A percentile compares a stretch with the other conserved stretches of the same genome.
phyloP scores from a whole-genome alignment of 2,113 vertebrate species.

The Speoplatyrhinus poulsoni region DNA sequence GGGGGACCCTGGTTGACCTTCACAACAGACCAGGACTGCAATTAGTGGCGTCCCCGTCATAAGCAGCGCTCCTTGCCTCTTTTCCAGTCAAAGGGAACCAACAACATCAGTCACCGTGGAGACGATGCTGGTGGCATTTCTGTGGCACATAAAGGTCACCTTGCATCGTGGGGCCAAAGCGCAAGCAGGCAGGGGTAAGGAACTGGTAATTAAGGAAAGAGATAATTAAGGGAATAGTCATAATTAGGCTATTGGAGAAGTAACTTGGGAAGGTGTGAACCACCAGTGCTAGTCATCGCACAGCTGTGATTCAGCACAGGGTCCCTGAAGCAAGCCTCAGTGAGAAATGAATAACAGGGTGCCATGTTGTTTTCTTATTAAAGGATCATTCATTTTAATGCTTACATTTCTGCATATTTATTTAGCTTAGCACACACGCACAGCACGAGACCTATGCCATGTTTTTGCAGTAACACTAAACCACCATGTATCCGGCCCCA shows the following conservation, averaged over 20 bases:
- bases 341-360: constrained; percentile 65
- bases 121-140: constrained; percentile 65
- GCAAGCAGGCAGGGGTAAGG: constrained; percentile 39
- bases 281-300: constrained; percentile 31
- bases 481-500: constrained; percentile 5
- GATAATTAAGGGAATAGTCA: constrained; percentile 72
- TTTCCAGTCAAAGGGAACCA: constrained; percentile 60
- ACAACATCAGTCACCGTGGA: constrained; percentile 59
- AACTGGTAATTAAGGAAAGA: constrained; percentile 31
- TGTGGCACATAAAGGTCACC: constrained; percentile 73
- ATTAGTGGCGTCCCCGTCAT: constrained; percentile 69
- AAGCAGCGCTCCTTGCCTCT: constrained; percentile 56
- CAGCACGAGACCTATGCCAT: neutral
- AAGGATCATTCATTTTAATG: too few relatives aligned
- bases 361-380: too few relatives aligned
- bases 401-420: constrained; percentile 27
- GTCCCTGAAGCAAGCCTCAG: constrained; percentile 37
- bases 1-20: constrained; percentile 63
- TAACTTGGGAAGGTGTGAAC: constrained; percentile 53
- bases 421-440: neutral
- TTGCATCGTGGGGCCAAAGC: constrained; percentile 53
- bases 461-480: constrained; percentile 21
- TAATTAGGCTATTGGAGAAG: constrained; percentile 67
- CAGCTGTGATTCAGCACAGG: constrained; percentile 62
- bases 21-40: constrained; percentile 63